These are phyloP conservation scores for Mythimna vitellina DNA, from an alignment of 2,888 invertebrate species.

Conservation along the genomic window DNA sequence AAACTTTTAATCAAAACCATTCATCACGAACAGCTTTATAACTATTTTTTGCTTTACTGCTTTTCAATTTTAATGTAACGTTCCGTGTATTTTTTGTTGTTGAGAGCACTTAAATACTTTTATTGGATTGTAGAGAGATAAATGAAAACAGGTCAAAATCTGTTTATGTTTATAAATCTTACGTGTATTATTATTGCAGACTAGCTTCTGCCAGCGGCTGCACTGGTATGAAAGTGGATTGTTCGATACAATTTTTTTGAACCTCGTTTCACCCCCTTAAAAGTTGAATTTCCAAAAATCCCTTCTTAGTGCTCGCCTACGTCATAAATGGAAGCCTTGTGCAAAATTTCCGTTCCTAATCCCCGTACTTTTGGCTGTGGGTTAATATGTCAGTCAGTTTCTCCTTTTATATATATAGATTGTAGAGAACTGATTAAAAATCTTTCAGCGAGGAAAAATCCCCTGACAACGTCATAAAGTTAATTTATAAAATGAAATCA, in stretches of 20 bases:
- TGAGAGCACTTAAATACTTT: background rate
- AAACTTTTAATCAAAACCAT: conserved; percentile 58
- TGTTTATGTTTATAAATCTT: background rate
- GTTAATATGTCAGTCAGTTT: no score
- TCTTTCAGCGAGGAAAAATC: background rate
- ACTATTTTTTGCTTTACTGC: conserved; percentile 28
- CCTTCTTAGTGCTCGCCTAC: no score
- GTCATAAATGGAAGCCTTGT: no score
- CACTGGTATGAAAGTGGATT: no score
- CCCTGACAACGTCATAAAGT: background rate
- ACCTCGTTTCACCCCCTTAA: no score
- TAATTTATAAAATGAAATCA: conserved; percentile 43
- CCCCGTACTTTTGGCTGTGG: no score
- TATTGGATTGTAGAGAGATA: background rate
- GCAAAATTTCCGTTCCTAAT: no score
- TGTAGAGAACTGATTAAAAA: background rate
- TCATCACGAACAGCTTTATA: conserved; percentile 44
- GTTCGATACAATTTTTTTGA: no score
- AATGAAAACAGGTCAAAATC: background rate
- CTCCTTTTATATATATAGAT: no score
- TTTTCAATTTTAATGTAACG: conserved; percentile 33
- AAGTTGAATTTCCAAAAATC: no score
- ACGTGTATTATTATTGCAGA: background rate
- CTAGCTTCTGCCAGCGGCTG: no score
- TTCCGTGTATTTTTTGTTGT: conserved; percentile 6